Evolutionary conservation across 2,888 invertebrate genomes (phyloP), one percentile per base, ranked within the genome.

Genomic region (Trichopria drosophilae): DNA sequence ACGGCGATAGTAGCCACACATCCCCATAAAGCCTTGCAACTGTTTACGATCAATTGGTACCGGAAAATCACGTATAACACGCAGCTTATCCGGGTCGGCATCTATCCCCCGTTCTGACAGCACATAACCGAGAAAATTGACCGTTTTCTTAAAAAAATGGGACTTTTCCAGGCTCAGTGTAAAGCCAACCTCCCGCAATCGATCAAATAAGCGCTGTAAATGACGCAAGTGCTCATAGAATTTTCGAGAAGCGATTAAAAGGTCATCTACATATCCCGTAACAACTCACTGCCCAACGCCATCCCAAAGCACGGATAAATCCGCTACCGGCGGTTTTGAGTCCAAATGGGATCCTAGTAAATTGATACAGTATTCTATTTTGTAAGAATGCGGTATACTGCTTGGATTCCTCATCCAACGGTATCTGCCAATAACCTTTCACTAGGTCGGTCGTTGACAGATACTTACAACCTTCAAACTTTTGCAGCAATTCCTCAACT

Each of bases 241-340:
- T 15, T 53, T 47, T 10, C 31, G 16, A 3, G 64, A 65, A 2
- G 55, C 58, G 1, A 68, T 57, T 3, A 67, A 24, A 6, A 69
- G 40, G 42, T 69, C 67, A 44, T 68, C 67, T n/a, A 69, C 54
- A 36, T 69, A 67, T 36, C 56, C 61, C 6, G 51, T 26, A 55
- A 40, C 9, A 67, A 52, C 39, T 64, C 62, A 6, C 62, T 59
- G 15, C 62, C 62, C 9, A 68, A 51, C 3, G 60, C 45, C 4
- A 40, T n/a, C 51, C 51, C 23, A 62, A 46, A 7, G 51, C 36
- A 7, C 53, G 32, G 3, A 55, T 51, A 31, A 62, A 62, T 10
- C 51, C n/a, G n/a, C n/a, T n/a, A n/a, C n/a, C n/a, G n/a, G n/a
- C n/a, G n/a, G n/a, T n/a, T n/a, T n/a, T n/a, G n/a, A n/a, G n/a